phyloP scores from a whole-genome alignment of 2,888 invertebrate species.

The Mycogona germanica region DNA sequence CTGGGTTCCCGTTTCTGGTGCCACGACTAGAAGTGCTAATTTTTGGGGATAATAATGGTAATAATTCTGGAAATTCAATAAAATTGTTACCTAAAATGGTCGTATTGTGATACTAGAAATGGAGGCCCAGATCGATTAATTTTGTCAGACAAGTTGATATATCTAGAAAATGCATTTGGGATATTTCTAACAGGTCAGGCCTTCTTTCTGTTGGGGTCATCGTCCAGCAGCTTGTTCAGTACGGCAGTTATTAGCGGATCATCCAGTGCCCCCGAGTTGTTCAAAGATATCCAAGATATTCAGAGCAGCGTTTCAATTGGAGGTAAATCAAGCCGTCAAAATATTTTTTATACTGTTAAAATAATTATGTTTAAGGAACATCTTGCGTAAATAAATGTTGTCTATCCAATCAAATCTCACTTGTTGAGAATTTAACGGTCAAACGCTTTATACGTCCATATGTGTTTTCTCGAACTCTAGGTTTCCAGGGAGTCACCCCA shows the following conservation, averaged over 20 bases:
- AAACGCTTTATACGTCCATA: not conserved
- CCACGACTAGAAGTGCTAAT: too few species aligned
- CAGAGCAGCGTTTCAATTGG: conserved; percentile 22
- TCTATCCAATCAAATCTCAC: too few species aligned
- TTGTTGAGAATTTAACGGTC: not conserved
- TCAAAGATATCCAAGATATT: conserved; percentile 25
- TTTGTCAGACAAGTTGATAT: too few species aligned
- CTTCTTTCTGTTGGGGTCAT: conserved; percentile 39
- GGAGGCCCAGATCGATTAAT: too few species aligned
- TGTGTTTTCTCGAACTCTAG: not conserved
- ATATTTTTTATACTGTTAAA: not conserved
- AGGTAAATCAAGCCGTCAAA: conserved; percentile 5
- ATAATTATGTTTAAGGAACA: too few species aligned
- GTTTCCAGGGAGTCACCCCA: conserved; percentile 63
- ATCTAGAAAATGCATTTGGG: too few species aligned
- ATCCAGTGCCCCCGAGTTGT: conserved; percentile 76
- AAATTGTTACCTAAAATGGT: too few species aligned
- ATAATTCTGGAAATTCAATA: too few species aligned
- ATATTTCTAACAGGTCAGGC: conserved; percentile 8
- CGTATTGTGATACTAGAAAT: too few species aligned
- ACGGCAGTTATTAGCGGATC: conserved; percentile 94
- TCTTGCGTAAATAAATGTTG: too few species aligned
- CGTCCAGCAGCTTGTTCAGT: conserved; percentile 77
- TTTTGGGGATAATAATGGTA: too few species aligned
- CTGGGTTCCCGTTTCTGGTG: too few species aligned